Evolutionary conservation across 2,113 vertebrate genomes (phyloP), one percentile per base, ranked within the genome.

Genomic region (Tamias sibiricus): DNA sequence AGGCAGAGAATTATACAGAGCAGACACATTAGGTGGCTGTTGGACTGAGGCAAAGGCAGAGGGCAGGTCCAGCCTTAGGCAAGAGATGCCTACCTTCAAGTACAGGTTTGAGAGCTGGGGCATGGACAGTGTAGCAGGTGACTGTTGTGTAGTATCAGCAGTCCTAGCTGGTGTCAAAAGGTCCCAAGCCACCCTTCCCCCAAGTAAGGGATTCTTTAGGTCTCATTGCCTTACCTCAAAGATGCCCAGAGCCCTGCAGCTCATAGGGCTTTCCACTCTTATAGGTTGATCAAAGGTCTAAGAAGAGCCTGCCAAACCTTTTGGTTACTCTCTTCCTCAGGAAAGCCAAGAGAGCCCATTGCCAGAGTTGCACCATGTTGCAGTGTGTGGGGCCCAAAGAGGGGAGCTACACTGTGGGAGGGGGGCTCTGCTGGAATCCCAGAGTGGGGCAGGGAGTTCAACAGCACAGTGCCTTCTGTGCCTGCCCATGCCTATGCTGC

Each of bases 191-290:
- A 89, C 80, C 6, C 30, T 94, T 90, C 40, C 49, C 19, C 49
- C 26, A 95, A 80, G 19, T 90, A 79, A 96, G 71, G 54, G 22
- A 94, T 92, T 93, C 88, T 82, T 32, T 85, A 66, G 9, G 9
- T 96, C 77, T 96, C 75, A 92, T 1, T 79, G 71, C n/a, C 42
- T 91, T 66, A 74, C 85, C 54, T 66, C 30, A 91, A 59, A 94
- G 37, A 22, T 40, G 26, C 20, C 35, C 82, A 68, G 20, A 8
- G 40, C 49, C 57, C 35, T 49, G 44, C 17, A 54, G 40, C 13
- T 37, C 44, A 44, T 68, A 62, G 8, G 35, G 59, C 79, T 95
- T 37, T 92, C 79, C 91, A 82, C 47, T 57, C n/a, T 91, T 30
- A 72, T n/a, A 83, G 17, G 74, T 57, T 86, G 68, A 66, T 89